These are phyloP conservation scores for Limnephilus marmoratus DNA, from an alignment of 2,888 invertebrate genomes.

Conservation along the genomic window DNA sequence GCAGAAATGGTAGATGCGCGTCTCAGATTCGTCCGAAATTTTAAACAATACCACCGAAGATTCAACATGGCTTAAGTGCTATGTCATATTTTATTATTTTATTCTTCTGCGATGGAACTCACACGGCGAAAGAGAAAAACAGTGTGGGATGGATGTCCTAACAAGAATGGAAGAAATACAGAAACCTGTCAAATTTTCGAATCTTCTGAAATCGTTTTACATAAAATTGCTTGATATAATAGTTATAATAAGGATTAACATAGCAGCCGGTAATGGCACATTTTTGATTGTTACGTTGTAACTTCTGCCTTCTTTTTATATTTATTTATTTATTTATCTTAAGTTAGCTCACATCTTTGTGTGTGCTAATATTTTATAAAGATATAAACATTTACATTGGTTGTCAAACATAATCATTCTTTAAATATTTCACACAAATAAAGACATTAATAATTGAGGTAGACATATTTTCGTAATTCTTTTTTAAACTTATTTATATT, in stretches of 20 bases:
- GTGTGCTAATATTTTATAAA: too few species aligned
- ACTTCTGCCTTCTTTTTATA: background rate
- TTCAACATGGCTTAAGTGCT: background rate
- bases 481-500: too few species aligned
- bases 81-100: background rate
- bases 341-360: too few species aligned
- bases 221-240: background rate
- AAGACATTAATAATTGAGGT: too few species aligned
- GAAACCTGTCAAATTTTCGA: background rate
- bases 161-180: background rate
- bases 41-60: background rate
- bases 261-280: background rate
- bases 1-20: slow-evolving; percentile 6
- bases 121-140: background rate
- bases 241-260: background rate
- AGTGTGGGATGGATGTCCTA: background rate
- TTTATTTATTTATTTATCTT: too few species aligned
- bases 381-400: too few species aligned
- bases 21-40: background rate
- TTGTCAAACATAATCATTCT: too few species aligned
- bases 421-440: too few species aligned
- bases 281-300: background rate
- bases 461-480: too few species aligned
- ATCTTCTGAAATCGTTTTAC: background rate
- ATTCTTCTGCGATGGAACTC: background rate